A percentile compares a stretch with the other conserved stretches of the same genome.
These are phyloP conservation scores for Vandiemenella viatica DNA, from an alignment of 2,888 invertebrate species.

Conservation along the genomic window DNA sequence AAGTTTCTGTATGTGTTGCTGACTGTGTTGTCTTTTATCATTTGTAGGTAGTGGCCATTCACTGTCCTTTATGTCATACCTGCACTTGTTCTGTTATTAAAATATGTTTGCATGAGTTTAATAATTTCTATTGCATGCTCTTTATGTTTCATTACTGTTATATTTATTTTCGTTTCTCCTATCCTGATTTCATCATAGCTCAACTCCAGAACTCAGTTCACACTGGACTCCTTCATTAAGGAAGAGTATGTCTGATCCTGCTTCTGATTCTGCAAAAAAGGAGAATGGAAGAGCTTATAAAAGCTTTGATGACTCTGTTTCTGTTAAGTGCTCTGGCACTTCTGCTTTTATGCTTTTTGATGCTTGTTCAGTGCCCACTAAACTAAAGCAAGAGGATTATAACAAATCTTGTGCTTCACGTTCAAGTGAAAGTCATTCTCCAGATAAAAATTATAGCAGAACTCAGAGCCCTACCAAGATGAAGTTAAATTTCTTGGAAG, in stretches of 20 bases:
- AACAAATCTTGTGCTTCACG: not conserved
- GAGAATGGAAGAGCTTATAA: constrained; percentile 6
- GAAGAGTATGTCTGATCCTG: constrained; percentile 33
- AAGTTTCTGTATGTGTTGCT: too few species aligned
- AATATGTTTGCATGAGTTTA: not conserved
- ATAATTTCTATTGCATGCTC: not conserved
- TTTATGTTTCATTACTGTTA: constrained; percentile 5
- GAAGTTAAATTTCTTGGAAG: constrained; percentile 37
- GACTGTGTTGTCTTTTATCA: too few species aligned
- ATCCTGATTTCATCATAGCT: constrained; percentile 13
- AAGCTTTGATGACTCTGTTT: constrained; percentile 7
- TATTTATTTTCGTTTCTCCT: constrained; percentile 13
- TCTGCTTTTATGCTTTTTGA: constrained; percentile 1
- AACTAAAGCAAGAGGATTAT: not conserved
- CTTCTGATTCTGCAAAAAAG: constrained; percentile 10
- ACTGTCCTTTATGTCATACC: too few species aligned
- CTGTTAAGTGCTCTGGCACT: constrained; percentile 5
- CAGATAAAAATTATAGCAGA: constrained; percentile 16
- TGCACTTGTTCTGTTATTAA: too few species aligned
- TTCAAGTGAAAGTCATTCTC: not conserved
- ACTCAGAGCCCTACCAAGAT: constrained; percentile 27
- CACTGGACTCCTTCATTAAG: constrained; percentile 33
- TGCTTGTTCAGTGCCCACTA: not conserved
- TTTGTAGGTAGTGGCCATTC: too few species aligned
- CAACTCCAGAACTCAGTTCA: constrained; percentile 13